These are phyloP conservation scores for Globia sparganii DNA, from an alignment of 2,888 invertebrate genomes.

Conservation along the genomic window DNA sequence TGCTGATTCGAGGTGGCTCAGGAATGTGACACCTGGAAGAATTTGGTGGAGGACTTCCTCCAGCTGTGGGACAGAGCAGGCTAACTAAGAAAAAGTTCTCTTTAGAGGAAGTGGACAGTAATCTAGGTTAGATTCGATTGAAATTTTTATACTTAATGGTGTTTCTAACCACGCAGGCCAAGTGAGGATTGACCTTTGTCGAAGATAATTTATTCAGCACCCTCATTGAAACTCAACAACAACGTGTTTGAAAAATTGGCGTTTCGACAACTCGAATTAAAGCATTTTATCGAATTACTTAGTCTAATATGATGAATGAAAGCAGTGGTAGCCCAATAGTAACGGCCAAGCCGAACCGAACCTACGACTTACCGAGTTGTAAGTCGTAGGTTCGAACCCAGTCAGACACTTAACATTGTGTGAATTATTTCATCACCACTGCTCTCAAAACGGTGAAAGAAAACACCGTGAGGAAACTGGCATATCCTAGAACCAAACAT, in stretches of 20 bases:
- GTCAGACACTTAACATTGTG: too few species aligned
- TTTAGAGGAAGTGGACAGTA: not conserved
- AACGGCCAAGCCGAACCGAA: too few species aligned
- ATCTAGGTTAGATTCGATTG: not conserved
- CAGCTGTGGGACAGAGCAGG: not conserved
- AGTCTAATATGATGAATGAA: not conserved
- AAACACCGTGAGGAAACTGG: too few species aligned
- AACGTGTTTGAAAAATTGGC: not conserved
- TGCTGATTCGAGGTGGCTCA: not conserved
- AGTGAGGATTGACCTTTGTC: not conserved
- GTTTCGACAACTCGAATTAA: not conserved
- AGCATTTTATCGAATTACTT: not conserved
- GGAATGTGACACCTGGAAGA: not conserved
- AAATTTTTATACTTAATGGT: not conserved
- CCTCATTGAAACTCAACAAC: not conserved
- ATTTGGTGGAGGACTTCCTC: not conserved
- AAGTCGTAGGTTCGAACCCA: too few species aligned
- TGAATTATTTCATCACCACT: too few species aligned
- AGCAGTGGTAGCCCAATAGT: too few species aligned
- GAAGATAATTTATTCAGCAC: not conserved
- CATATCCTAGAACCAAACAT: too few species aligned
- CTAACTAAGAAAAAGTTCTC: not conserved
- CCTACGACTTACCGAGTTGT: too few species aligned
- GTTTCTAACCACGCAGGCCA: not conserved
- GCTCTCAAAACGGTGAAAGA: too few species aligned